phyloP scores from a whole-genome alignment of 2,888 invertebrate genomes.

The Microplitis deprimator region DNA sequence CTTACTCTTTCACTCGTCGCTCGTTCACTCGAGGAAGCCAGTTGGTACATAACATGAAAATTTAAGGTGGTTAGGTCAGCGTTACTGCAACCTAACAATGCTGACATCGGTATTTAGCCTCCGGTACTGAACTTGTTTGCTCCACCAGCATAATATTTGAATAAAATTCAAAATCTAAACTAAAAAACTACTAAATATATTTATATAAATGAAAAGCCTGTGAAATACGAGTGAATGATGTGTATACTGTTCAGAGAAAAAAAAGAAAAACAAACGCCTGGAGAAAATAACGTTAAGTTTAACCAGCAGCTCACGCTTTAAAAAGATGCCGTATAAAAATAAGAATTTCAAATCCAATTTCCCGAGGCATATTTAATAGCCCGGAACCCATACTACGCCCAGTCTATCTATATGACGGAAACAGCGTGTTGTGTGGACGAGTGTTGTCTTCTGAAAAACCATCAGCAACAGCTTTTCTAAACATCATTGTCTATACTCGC shows the following conservation, averaged over 20 bases:
- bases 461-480: too few relatives aligned
- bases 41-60: conserved; percentile 57
- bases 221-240: conserved; percentile 27
- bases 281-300: conserved; percentile 29
- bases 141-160: conserved; percentile 39
- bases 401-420: neutral
- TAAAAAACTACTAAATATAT: conserved; percentile 15
- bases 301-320: conserved; percentile 34
- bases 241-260: conserved; percentile 16
- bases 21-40: conserved; percentile 28
- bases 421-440: conserved; percentile 15
- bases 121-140: neutral
- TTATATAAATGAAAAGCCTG: neutral
- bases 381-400: conserved; percentile 40
- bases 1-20: neutral
- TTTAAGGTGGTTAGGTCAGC: conserved; percentile 61
- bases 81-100: conserved; percentile 56
- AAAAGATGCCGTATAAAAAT: conserved; percentile 56
- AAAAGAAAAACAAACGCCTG: neutral
- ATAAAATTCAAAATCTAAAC: too few relatives aligned
- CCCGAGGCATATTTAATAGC: conserved; percentile 64
- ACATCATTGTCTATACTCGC: too few relatives aligned
- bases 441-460: neutral
- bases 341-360: conserved; percentile 68
- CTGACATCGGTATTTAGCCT: conserved; percentile 58